Evolutionary conservation across 2,888 invertebrate species (phyloP).

Genomic region (Arge pagana): DNA sequence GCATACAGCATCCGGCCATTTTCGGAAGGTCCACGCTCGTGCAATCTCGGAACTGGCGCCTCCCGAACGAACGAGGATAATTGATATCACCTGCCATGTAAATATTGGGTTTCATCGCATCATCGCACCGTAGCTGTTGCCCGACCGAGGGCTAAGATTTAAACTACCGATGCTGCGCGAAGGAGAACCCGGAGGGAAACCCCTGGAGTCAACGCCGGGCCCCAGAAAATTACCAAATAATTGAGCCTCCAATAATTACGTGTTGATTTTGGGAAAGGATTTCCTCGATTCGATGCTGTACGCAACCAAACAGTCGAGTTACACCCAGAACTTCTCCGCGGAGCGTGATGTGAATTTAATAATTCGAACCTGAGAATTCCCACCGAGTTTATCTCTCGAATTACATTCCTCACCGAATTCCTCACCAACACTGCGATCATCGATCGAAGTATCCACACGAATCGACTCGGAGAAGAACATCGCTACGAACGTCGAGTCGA

Average conservation of each 20-base stretch:
- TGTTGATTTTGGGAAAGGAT: slow-evolving; percentile 57
- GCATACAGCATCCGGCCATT: not conserved
- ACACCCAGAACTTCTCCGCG: not conserved
- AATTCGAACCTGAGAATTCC: not conserved
- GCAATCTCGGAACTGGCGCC: slow-evolving; percentile 35
- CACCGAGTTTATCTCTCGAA: no score
- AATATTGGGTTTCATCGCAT: slow-evolving; percentile 46
- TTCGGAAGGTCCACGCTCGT: slow-evolving; percentile 11
- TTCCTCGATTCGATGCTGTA: slow-evolving; percentile 49
- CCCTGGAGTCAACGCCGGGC: not conserved
- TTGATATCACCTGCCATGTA: slow-evolving; percentile 58
- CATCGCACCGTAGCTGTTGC: slow-evolving; percentile 16
- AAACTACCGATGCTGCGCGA: slow-evolving; percentile 30
- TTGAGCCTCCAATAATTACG: slow-evolving; percentile 55
- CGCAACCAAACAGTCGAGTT: not conserved
- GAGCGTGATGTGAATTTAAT: slow-evolving; percentile 14
- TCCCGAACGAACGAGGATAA: slow-evolving; percentile 42
- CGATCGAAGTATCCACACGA: no score
- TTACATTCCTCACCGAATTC: no score
- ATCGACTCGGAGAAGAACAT: no score
- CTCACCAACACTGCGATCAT: no score
- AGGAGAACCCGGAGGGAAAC: slow-evolving; percentile 26
- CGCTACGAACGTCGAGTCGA: no score
- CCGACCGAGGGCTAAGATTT: slow-evolving; percentile 21
- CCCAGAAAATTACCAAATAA: slow-evolving; percentile 39